Conservation (phyloP, 1,140 invertebrate genomes). For the Drosophila lacteicornis region DNA sequence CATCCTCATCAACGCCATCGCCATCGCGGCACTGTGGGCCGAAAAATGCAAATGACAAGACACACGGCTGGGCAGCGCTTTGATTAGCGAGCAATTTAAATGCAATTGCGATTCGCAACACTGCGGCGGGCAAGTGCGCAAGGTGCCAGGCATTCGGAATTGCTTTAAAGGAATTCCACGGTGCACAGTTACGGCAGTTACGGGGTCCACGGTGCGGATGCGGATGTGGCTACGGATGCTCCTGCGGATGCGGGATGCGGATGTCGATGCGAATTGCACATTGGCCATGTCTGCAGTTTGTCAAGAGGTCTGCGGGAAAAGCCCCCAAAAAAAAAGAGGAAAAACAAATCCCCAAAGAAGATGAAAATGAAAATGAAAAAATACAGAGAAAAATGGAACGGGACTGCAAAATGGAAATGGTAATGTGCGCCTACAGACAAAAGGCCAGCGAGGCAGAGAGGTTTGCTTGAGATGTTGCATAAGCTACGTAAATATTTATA, state of each 20-base stretch:
- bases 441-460: constrained; percentile 17
- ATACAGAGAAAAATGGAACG: constrained; percentile 28
- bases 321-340: constrained; percentile 23
- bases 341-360: constrained; percentile 44
- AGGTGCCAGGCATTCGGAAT: constrained; percentile 38
- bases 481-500: background rate
- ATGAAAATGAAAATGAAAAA: constrained; percentile 40
- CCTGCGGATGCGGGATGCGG: constrained; percentile 18
- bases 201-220: constrained; percentile 29
- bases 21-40: constrained; percentile 60
- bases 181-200: constrained; percentile 9
- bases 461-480: constrained; percentile 21
- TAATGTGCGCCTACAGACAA: constrained; percentile 69
- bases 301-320: constrained; percentile 61
- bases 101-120: constrained; percentile 62
- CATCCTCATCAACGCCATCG: constrained; percentile 49
- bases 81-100: constrained; percentile 80
- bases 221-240: constrained; percentile 9
- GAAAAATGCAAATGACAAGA: constrained; percentile 70
- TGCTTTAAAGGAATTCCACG: constrained; percentile 32
- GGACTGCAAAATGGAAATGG: constrained; percentile 57
- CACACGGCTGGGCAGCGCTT: constrained; percentile 42
- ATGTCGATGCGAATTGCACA: constrained; percentile 56
- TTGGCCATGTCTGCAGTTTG: constrained; percentile 71
- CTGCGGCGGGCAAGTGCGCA: constrained; percentile 11